A percentile compares a stretch with the other conserved stretches of the same genome.
phyloP scores from a whole-genome alignment of 1,140 invertebrate species.

The Liolophura sinensis region DNA sequence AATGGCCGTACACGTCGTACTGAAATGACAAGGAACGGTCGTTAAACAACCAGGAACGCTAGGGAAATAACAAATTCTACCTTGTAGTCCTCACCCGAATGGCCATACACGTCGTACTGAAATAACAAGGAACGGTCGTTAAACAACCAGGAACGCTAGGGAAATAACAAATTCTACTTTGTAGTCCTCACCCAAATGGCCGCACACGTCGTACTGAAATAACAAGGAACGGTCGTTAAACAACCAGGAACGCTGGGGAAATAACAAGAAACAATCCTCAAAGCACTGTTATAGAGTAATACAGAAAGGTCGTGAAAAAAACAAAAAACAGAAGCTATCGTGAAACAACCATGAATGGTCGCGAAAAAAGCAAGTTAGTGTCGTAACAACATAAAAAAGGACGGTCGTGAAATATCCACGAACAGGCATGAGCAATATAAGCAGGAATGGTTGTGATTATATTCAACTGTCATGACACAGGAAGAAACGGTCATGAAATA shows the following conservation, averaged over 20 bases:
- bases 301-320: no score
- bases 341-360: neutral
- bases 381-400: neutral
- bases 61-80: conserved; percentile 76
- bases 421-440: neutral
- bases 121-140: conserved; percentile 21
- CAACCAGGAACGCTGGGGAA: neutral
- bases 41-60: no score
- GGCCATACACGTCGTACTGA: conserved; percentile 90
- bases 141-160: no score
- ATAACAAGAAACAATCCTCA: no score
- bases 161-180: no score
- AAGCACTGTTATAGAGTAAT: no score
- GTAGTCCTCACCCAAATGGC: neutral
- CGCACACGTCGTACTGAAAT: neutral
- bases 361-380: neutral
- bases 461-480: no score
- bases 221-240: neutral
- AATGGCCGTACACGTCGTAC: conserved; percentile 94
- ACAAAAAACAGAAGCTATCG: neutral
- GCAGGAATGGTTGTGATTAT: no score
- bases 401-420: neutral
- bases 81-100: conserved; percentile 86
- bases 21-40: conserved; percentile 53
- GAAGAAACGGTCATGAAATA: no score